Percentiles rank a stretch among this genome's conserved stretches.
Evolutionary conservation across 1,140 invertebrate genomes (phyloP).

Genomic region (Procambarus clarkii): DNA sequence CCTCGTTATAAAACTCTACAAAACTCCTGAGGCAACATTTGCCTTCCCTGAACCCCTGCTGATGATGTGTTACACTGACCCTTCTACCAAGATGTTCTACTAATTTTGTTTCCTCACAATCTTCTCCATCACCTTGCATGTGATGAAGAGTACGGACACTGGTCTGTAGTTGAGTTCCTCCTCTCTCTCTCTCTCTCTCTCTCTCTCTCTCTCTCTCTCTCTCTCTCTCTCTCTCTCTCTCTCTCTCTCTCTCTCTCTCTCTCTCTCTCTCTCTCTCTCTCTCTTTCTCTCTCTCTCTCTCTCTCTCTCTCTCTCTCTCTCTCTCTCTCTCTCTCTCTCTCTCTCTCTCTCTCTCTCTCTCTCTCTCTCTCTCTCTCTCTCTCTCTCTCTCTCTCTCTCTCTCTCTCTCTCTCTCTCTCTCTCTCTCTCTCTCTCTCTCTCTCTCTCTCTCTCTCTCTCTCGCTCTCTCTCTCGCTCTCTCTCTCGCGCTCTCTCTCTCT

Average conservation of each 20-base stretch:
- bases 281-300: constrained; percentile 7
- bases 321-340: not conserved
- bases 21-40: no score
- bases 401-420: not conserved
- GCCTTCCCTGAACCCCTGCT: no score
- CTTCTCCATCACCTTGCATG: no score
- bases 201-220: constrained; percentile 18
- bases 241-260: constrained; percentile 21
- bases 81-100: no score
- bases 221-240: constrained; percentile 29
- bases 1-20: no score
- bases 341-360: not conserved
- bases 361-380: constrained; percentile 5
- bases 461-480: no score
- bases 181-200: constrained; percentile 9
- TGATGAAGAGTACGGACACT: no score
- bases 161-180: no score
- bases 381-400: constrained; percentile 3
- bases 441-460: no score
- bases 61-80: no score
- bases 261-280: constrained; percentile 15
- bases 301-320: not conserved
- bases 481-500: constrained; percentile 1
- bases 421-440: not conserved
- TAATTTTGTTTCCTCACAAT: no score